These are phyloP conservation scores for Drosophila murphyi DNA, from an alignment of 1,140 invertebrate genomes.

Conservation along the genomic window DNA sequence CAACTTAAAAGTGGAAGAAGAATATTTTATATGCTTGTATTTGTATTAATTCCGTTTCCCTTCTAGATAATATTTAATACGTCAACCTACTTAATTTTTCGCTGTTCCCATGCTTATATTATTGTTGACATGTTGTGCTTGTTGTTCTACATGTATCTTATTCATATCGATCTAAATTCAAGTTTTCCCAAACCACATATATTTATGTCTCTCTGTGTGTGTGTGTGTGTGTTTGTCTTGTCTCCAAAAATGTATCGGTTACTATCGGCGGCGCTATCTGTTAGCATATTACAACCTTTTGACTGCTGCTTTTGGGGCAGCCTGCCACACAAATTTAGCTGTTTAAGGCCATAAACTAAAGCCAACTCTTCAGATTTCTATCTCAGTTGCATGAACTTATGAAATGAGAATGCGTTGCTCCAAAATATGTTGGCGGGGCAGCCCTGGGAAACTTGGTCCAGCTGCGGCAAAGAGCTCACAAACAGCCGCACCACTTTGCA, in stretches of 20 bases:
- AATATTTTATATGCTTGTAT: neutral
- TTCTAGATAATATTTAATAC: neutral
- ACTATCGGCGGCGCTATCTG: constrained; percentile 61
- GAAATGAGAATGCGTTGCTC: constrained; percentile 51
- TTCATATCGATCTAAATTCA: constrained; percentile 17
- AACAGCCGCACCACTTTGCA: neutral
- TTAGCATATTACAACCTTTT: constrained; percentile 48
- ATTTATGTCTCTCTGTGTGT: constrained; percentile 46
- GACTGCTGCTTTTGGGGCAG: constrained; percentile 55
- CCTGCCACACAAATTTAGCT: constrained; percentile 44
- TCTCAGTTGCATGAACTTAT: constrained; percentile 59
- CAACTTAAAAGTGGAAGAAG: neutral
- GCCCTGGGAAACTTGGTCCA: constrained; percentile 66
- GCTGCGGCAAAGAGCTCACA: constrained; percentile 28
- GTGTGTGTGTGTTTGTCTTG: constrained; percentile 38
- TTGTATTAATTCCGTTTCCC: constrained; percentile 31
- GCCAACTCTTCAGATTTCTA: constrained; percentile 51
- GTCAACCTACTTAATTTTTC: neutral
- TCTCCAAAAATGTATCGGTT: constrained; percentile 19
- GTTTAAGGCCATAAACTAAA: constrained; percentile 55
- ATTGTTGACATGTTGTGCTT: constrained; percentile 17
- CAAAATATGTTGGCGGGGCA: constrained; percentile 54
- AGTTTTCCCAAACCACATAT: constrained; percentile 18
- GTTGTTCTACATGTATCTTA: constrained; percentile 21
- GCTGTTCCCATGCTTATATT: constrained; percentile 18